Conservation (phyloP, 92 coral and sea anemone species). For the Metridium senile region DNA sequence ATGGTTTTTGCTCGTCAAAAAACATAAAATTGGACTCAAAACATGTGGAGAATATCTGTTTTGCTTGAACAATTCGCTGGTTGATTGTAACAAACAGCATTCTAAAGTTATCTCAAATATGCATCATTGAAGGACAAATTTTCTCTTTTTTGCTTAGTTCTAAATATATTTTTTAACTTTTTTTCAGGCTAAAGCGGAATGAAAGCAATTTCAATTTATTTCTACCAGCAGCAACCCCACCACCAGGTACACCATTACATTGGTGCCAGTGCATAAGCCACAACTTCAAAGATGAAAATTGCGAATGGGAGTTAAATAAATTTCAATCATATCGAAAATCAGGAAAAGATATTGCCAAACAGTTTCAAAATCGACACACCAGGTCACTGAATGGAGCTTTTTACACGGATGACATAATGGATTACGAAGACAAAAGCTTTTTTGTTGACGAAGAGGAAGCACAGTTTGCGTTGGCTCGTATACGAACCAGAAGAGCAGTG, state of each 20-base stretch:
- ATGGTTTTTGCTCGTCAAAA: too few species aligned
- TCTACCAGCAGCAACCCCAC: neutral
- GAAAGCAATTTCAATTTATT: neutral
- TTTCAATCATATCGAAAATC: neutral
- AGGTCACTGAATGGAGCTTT: neutral
- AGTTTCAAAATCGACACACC: neutral
- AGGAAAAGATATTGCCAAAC: neutral
- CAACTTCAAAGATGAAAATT: neutral
- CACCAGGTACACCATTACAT: neutral
- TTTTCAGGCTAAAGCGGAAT: neutral
- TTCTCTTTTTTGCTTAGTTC: too few species aligned
- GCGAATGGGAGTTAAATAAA: neutral
- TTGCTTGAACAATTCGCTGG: too few species aligned
- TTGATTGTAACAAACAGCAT: too few species aligned
- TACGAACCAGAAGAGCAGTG: slow-evolving; percentile 46
- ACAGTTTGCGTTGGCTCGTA: neutral
- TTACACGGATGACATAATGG: slow-evolving; percentile 65
- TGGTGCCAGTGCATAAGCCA: neutral
- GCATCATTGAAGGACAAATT: too few species aligned
- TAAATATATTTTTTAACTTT: too few species aligned
- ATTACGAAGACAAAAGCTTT: slow-evolving; percentile 41
- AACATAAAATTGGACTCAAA: too few species aligned
- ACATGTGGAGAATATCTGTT: too few species aligned
- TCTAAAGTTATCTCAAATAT: too few species aligned
- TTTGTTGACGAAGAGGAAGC: slow-evolving; percentile 20